Evolutionary conservation across 2,797 vertebrate genomes (phyloP).

Genomic region (Neostethus bicornis): DNA sequence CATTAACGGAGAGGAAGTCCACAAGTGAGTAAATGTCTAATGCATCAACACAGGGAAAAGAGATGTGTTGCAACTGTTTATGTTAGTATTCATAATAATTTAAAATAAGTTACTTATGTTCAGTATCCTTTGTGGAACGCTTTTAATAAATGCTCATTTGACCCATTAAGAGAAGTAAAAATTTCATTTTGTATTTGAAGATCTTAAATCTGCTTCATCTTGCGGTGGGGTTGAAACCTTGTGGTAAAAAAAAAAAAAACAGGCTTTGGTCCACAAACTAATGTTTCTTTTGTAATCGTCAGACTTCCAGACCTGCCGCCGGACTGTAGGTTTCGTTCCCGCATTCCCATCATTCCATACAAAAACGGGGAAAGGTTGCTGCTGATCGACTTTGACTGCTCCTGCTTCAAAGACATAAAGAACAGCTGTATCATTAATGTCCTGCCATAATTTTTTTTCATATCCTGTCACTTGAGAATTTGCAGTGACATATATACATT

Average conservation of each 20-base stretch:
- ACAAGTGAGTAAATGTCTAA: slow-evolving; percentile 34
- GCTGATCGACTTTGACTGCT: slow-evolving; percentile 69
- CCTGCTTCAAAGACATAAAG: slow-evolving; percentile 76
- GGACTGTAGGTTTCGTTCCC: fast-evolving
- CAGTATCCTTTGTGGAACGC: background rate
- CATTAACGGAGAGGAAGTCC: background rate
- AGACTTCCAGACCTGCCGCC: slow-evolving; percentile 43
- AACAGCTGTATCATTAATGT: slow-evolving; percentile 28
- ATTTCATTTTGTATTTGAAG: background rate
- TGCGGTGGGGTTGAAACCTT: background rate
- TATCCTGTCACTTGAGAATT: too few species aligned
- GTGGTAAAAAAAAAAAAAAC: background rate
- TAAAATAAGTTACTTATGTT: background rate
- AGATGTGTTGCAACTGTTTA: too few species aligned
- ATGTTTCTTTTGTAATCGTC: background rate
- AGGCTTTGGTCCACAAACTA: background rate
- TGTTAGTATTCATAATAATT: background rate
- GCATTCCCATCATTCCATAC: slow-evolving; percentile 41
- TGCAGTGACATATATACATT: too few species aligned
- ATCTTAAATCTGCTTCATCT: background rate
- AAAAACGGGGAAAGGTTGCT: slow-evolving; percentile 71
- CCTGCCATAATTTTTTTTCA: background rate
- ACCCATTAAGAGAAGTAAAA: background rate
- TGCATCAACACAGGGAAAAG: background rate
- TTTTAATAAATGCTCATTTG: background rate